Evolutionary conservation across 1,140 invertebrate species (phyloP).

Genomic region (Doryteuthis pealeii): DNA sequence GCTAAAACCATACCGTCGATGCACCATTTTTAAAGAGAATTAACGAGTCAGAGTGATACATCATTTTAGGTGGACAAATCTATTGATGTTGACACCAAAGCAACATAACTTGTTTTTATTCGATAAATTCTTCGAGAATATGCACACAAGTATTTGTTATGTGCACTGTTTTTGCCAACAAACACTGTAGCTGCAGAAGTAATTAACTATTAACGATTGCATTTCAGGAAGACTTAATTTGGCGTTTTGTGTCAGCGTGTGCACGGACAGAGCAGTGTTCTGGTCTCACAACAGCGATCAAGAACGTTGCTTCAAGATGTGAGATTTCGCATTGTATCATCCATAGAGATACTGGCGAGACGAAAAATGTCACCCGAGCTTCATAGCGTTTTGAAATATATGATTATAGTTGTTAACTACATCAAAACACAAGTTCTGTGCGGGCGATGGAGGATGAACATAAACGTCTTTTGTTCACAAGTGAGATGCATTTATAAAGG

Average conservation of each 20-base stretch:
- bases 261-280: not conserved
- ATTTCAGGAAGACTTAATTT: not conserved
- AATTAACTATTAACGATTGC: not conserved
- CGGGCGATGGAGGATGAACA: not conserved
- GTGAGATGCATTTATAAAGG: not conserved
- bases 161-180: too few species aligned
- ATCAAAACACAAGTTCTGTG: constrained; percentile 4
- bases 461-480: not conserved
- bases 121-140: not conserved
- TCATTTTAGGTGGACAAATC: not conserved
- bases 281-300: not conserved
- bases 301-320: not conserved
- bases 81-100: not conserved
- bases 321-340: not conserved
- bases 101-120: not conserved
- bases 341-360: not conserved
- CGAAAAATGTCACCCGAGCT: too few species aligned
- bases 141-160: not conserved
- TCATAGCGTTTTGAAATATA: constrained; percentile 14
- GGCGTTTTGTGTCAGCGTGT: not conserved
- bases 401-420: constrained; percentile 1
- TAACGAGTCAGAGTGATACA: not conserved
- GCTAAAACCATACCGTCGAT: not conserved
- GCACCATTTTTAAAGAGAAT: not conserved
- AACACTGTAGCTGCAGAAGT: constrained; percentile 4